phyloP scores from a whole-genome alignment of 2,797 vertebrate genomes.

The Micrastur ruficollis region DNA sequence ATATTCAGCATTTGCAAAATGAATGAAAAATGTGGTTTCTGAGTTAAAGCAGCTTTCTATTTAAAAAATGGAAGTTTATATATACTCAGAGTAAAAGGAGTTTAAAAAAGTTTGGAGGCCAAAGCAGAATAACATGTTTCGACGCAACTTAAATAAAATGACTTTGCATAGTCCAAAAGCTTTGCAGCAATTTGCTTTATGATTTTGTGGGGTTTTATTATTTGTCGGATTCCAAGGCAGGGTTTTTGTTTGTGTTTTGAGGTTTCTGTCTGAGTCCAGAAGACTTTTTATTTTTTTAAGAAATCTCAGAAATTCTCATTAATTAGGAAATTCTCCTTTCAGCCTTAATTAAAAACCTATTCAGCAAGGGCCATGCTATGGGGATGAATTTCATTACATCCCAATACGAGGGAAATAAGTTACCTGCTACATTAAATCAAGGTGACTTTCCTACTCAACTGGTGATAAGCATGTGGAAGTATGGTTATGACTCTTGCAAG shows the following conservation, averaged over 20 bases:
- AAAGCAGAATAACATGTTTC: not conserved
- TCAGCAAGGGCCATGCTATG: not conserved
- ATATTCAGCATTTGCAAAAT: not conserved
- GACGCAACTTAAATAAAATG: not conserved
- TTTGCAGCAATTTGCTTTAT: not conserved
- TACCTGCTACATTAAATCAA: not conserved
- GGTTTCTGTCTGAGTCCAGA: not conserved
- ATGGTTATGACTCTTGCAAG: not conserved
- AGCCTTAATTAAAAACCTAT: not conserved
- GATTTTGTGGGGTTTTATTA: not conserved
- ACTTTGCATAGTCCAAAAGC: not conserved
- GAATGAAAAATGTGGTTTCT: not conserved
- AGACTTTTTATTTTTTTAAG: not conserved
- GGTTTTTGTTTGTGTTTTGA: not conserved
- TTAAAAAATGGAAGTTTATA: not conserved
- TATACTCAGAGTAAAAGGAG: not conserved
- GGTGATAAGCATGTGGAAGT: not conserved
- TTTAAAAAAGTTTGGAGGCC: not conserved
- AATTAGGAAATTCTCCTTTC: not conserved
- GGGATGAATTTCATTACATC: not conserved
- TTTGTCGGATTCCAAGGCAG: not conserved
- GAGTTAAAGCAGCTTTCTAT: not conserved
- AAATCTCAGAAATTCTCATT: not conserved
- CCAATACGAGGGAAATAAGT: not conserved
- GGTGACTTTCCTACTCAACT: not conserved